These are phyloP conservation scores for Spinus olivaceus DNA, from an alignment of 2,797 vertebrate species.

Conservation along the genomic window DNA sequence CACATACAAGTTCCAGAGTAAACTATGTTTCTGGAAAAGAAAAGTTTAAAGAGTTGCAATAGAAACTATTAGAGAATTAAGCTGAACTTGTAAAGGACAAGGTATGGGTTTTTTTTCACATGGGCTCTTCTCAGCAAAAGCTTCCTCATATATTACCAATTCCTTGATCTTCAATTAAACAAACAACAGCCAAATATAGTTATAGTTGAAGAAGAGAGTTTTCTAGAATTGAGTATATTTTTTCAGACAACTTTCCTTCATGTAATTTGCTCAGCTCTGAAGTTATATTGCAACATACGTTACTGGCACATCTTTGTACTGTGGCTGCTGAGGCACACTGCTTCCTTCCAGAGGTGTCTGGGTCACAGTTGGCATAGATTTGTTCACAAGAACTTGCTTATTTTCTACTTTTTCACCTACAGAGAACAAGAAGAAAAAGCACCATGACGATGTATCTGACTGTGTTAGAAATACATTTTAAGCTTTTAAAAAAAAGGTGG, in stretches of 20 bases:
- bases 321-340: slow-evolving; percentile 88
- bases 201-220: background rate
- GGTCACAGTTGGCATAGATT: slow-evolving; percentile 98
- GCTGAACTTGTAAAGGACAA: background rate
- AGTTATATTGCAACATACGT: slow-evolving; percentile 77
- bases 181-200: background rate
- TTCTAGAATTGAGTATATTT: background rate
- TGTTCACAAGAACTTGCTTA: slow-evolving; percentile 96
- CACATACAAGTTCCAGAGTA: background rate
- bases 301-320: slow-evolving; percentile 95
- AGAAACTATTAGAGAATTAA: background rate
- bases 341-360: slow-evolving; percentile 97
- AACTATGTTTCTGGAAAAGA: background rate
- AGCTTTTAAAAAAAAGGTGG: background rate
- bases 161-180: background rate
- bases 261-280: background rate
- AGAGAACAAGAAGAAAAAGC: background rate
- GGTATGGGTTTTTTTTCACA: background rate
- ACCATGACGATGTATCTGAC: background rate
- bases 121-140: background rate
- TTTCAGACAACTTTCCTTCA: background rate
- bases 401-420: slow-evolving; percentile 96
- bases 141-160: background rate
- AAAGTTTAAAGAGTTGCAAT: background rate
- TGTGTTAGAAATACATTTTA: background rate